Evolutionary conservation across 2,888 invertebrate genomes (phyloP), one percentile per base, ranked within the genome.

Genomic region (Amiota minor): DNA sequence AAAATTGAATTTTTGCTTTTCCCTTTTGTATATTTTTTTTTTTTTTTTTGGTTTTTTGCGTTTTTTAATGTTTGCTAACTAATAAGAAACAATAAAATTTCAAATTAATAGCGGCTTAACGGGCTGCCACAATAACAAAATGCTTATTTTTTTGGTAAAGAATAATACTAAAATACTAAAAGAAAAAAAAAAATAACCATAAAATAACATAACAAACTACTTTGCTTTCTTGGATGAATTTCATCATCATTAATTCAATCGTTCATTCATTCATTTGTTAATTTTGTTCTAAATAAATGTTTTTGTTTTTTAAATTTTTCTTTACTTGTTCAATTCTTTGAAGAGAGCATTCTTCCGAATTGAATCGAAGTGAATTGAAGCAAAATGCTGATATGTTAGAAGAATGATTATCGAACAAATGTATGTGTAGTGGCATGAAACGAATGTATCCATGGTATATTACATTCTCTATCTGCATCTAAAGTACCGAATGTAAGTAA

Each of bases 381-480:
- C 74, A 78, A 80, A 81, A 82, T 83, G 79, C 81, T 84, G 84
- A 84, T 84, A 84, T 84, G 84, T 84, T n/a, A n/a, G n/a, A 81
- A 85, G 81, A 79, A 84, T 85, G 85, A 85, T 84, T 85, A 84
- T 84, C 85, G 76, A 78, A 70, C 35, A 61, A 70, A 61, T 61
- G 46, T 59, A 18, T 16, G 59, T 65, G 59, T 65, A 65, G 59
- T 18, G 20, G 20, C 4, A 12, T 20, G 14, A 20, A 20, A 59
- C 18, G 59, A 59, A 59, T 14, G 3, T 18, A 12, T 59, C 11
- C 53, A 50, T 50, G n/a, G 18, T 59, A 35, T 64, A 35, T 64
- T 64, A 14, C 46, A n/a, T 59, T 20, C 59, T 59, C 59, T 35
- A 35, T 35, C 6, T 35, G 35, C 35, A 6, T 0, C 2, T 35